phyloP scores from a whole-genome alignment of 2,113 vertebrate genomes.

The Syngnathoides biaculeatus region DNA sequence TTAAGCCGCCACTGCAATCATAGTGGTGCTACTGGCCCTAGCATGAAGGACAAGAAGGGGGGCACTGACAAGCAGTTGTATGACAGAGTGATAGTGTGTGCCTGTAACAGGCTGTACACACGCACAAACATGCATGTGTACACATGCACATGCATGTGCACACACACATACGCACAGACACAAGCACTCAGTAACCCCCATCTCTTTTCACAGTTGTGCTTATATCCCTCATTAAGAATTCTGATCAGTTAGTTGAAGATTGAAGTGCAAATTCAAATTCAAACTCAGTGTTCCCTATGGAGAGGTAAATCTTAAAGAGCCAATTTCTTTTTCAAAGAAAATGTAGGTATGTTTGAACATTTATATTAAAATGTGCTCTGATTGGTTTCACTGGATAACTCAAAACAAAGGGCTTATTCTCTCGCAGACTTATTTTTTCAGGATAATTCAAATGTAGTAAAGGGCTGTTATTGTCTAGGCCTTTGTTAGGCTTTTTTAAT shows the following conservation, averaged over 20 bases:
- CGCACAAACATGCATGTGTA: background rate
- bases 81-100: slow-evolving; percentile 30
- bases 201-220: background rate
- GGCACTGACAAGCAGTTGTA: slow-evolving; percentile 45
- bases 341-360: too few species aligned
- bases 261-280: too few species aligned
- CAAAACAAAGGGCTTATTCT: too few species aligned
- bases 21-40: slow-evolving; percentile 74
- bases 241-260: background rate
- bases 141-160: background rate
- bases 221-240: background rate
- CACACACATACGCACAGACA: slow-evolving; percentile 18
- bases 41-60: slow-evolving; percentile 73
- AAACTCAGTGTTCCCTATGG: background rate
- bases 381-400: too few species aligned
- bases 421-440: too few species aligned
- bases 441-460: too few species aligned
- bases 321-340: background rate
- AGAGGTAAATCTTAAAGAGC: background rate
- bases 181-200: background rate
- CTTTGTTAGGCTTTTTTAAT: too few species aligned
- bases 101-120: background rate
- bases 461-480: too few species aligned
- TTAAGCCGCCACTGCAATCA: slow-evolving; percentile 70
- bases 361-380: too few species aligned